phyloP scores from a whole-genome alignment of 35 echinoderm and acorn worm genomes.

The Lytechinus pictus region DNA sequence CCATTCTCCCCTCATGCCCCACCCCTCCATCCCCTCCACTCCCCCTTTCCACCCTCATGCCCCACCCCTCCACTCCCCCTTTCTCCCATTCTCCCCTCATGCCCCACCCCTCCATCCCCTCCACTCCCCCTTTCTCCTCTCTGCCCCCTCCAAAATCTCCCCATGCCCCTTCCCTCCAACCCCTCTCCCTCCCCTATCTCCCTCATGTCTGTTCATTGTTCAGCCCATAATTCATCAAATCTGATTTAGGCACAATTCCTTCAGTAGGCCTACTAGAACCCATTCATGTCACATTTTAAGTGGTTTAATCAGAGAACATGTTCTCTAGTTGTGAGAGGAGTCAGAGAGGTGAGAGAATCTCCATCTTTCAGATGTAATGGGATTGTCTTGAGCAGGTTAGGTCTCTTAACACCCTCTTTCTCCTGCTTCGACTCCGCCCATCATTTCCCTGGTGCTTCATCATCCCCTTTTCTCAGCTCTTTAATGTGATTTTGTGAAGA shows the following conservation, averaged over 20 bases:
- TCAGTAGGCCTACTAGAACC: not conserved
- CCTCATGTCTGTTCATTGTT: not conserved
- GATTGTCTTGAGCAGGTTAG: not conserved
- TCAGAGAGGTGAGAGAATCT: no score
- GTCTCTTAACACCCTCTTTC: not conserved
- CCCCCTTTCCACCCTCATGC: no score
- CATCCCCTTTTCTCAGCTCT: constrained; percentile 9
- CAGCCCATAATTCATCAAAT: not conserved
- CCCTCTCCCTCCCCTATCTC: not conserved
- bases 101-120: no score
- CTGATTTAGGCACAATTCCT: not conserved
- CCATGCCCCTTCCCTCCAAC: no score
- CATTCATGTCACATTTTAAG: not conserved
- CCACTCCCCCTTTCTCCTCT: no score
- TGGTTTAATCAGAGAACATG: not conserved
- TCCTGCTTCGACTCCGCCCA: not conserved
- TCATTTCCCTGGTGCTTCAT: not conserved
- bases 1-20: no score
- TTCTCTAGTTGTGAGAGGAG: not conserved
- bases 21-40: no score
- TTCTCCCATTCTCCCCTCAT: no score
- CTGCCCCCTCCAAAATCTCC: no score
- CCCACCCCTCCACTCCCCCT: no score
- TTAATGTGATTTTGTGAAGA: constrained; percentile 14
- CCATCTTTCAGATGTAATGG: not conserved